Conservation (phyloP, 2,113 vertebrate genomes). For the Aramus guarauna region DNA sequence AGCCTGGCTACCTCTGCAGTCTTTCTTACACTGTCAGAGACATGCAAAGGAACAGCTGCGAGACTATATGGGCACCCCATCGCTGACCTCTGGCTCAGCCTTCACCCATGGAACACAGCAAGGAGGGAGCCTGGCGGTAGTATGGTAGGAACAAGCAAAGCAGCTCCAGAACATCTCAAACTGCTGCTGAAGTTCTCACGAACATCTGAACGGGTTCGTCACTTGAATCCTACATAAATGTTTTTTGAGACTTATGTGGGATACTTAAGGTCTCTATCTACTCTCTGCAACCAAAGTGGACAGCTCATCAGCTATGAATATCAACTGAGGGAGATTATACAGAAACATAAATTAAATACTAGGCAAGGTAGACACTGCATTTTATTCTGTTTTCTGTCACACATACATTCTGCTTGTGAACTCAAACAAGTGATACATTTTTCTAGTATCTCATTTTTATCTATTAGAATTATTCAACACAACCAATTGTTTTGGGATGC, state of each 20-base stretch:
- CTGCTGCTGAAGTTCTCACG: background rate
- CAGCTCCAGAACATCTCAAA: background rate
- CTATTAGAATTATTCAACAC: background rate
- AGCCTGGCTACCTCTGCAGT: background rate
- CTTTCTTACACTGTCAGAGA: background rate
- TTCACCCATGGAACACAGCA: background rate
- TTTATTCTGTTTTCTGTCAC: background rate
- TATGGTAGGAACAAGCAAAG: background rate
- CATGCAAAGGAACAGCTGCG: rapidly evolving
- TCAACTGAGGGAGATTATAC: background rate
- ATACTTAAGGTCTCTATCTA: background rate
- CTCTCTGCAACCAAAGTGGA: background rate
- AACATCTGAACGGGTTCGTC: background rate
- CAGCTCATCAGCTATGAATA: background rate
- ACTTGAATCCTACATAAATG: background rate
- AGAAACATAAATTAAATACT: background rate
- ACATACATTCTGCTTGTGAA: background rate
- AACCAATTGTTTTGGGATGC: background rate
- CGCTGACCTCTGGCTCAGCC: background rate
- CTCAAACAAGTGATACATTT: background rate
- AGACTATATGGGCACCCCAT: background rate
- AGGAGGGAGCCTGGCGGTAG: background rate
- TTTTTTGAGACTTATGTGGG: background rate
- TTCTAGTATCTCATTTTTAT: background rate
- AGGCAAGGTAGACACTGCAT: background rate